Conservation (phyloP, 2,797 vertebrate species). For the Semotilus atromaculatus region DNA sequence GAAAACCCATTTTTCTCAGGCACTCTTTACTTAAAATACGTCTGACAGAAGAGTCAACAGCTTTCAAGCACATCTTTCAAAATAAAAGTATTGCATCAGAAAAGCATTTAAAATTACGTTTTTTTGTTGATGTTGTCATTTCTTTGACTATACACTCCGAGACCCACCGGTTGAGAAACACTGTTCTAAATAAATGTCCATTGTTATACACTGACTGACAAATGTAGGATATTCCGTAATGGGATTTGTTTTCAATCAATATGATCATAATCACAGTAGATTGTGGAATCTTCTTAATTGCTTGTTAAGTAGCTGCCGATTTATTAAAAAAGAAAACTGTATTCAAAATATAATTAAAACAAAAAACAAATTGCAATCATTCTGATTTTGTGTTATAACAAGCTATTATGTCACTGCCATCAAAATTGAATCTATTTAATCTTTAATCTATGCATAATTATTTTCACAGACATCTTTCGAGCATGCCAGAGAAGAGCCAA, state of each 20-base stretch:
- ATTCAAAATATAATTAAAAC: conserved; percentile 34
- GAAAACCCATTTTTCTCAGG: no score
- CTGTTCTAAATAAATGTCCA: neutral
- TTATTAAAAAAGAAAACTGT: neutral
- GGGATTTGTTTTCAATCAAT: conserved; percentile 41
- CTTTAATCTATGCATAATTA: conserved; percentile 9
- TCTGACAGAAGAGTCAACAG: neutral
- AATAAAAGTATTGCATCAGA: neutral
- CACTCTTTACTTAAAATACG: neutral
- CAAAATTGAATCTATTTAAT: conserved; percentile 7
- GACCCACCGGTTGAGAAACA: neutral
- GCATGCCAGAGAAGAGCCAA: neutral
- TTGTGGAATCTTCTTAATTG: conserved; percentile 42
- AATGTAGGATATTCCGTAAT: neutral
- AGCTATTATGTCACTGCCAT: conserved; percentile 3
- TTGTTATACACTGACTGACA: neutral
- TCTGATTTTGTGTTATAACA: conserved; percentile 13
- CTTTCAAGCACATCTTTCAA: neutral
- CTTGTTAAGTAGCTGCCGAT: conserved; percentile 31
- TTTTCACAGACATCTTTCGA: conserved; percentile 1
- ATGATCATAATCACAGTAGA: conserved; percentile 31
- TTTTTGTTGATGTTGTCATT: neutral
- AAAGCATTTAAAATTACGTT: neutral
- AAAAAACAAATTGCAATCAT: conserved; percentile 32
- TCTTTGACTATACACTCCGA: neutral